These are phyloP conservation scores for Natator depressus DNA, from an alignment of 2,113 vertebrate species.

Conservation along the genomic window DNA sequence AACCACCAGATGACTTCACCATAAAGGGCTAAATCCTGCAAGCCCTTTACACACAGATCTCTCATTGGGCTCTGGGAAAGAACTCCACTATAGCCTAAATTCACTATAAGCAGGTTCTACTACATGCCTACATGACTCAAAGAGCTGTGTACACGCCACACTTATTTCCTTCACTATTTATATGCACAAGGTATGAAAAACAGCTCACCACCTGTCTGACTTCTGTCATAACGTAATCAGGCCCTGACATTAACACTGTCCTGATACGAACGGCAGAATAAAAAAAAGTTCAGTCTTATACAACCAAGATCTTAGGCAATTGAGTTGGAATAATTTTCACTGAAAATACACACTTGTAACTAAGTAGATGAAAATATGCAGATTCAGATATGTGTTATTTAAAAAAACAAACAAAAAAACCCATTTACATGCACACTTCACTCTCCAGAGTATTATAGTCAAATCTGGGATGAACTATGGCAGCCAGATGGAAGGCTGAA, in stretches of 20 bases:
- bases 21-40: slow-evolving; percentile 23
- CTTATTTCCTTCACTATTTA: slow-evolving; percentile 69
- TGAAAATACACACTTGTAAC: slow-evolving; percentile 19
- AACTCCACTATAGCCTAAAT: slow-evolving; percentile 51
- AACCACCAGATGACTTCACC: not conserved
- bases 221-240: slow-evolving; percentile 62
- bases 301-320: slow-evolving; percentile 2
- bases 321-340: not conserved
- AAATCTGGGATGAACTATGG: not conserved
- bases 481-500: not conserved
- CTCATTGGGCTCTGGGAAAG: slow-evolving; percentile 25
- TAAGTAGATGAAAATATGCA: not conserved
- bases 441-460: not conserved
- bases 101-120: slow-evolving; percentile 35
- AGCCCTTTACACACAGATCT: slow-evolving; percentile 28
- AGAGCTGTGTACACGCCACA: slow-evolving; percentile 15
- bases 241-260: slow-evolving; percentile 38
- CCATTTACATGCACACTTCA: not conserved
- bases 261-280: slow-evolving; percentile 38
- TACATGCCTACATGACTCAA: slow-evolving; percentile 65
- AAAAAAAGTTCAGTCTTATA: slow-evolving; percentile 1
- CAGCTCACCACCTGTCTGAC: slow-evolving; percentile 68
- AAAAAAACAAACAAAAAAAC: not conserved
- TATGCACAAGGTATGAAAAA: slow-evolving; percentile 61
- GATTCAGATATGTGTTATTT: not conserved